Conservation (phyloP, 2,888 invertebrate species). For the Luperina testacea region DNA sequence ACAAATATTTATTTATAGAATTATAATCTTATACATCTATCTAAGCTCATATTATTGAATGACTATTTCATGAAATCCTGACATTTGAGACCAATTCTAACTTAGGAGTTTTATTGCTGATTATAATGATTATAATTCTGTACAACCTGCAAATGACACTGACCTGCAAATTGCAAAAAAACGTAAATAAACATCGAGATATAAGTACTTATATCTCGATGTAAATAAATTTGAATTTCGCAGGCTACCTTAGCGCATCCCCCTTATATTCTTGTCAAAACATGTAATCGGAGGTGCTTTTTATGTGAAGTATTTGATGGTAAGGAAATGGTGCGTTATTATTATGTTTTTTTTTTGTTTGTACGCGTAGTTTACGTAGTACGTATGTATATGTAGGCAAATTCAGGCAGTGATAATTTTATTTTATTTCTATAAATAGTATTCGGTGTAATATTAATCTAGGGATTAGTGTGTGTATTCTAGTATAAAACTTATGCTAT, state of each 20-base stretch:
- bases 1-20: background rate
- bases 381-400: slow-evolving; percentile 54
- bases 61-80: background rate
- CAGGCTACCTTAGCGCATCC: background rate
- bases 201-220: no score
- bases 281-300: slow-evolving; percentile 83
- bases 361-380: slow-evolving; percentile 65
- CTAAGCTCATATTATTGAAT: background rate
- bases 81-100: background rate
- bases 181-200: no score
- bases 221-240: background rate
- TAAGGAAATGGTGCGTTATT: slow-evolving; percentile 80
- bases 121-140: background rate
- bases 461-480: slow-evolving; percentile 58
- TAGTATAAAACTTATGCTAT: slow-evolving; percentile 54
- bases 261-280: slow-evolving; percentile 75
- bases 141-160: background rate
- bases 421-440: slow-evolving; percentile 43
- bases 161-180: no score
- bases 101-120: background rate
- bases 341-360: slow-evolving; percentile 74
- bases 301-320: slow-evolving; percentile 75
- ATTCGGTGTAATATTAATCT: slow-evolving; percentile 59
- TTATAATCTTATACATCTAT: background rate
- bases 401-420: slow-evolving; percentile 65